Evolutionary conservation across 2,797 vertebrate genomes (phyloP), one percentile per base, ranked within the genome.

Genomic region (Oreortyx pictus): DNA sequence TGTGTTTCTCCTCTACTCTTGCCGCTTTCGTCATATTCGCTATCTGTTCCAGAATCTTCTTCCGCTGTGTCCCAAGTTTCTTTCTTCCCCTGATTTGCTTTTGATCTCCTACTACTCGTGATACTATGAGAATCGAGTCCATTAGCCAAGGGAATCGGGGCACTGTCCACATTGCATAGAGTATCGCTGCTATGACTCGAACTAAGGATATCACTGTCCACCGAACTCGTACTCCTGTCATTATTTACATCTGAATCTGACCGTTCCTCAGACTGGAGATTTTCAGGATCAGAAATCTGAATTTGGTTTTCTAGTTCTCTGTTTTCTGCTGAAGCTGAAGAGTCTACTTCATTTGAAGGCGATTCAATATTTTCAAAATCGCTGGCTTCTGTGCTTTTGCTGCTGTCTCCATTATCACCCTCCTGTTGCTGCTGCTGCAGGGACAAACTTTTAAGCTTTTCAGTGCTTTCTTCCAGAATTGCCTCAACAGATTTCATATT

Each of bases 171-270:
- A 1, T 99, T 99, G 96, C 99, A 99, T 92, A 99, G 96, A 3
- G 99, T 99, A 95, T 99, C 99, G 46, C 99, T 99, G 95, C 99
- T 99, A 89, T 99, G 99, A 96, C 99, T 99, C 86, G 99, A 99
- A 98, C 99, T 99, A 85, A 99, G 98, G 96, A 99, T 99, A 84
- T 99, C 99, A 16, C 99, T 99, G 98, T 99, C 99, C 97, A 99
- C 99, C 0, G 99, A 99, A 95, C 99, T 99, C 6, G 99, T 99
- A 92, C 99, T 99, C 96, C 99, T 98, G 97, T 99, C 99, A 3
- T 99, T 99, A 96, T 99, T 99, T 86, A 99, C 98, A 62, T 99
- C 99, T 0, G 99, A 99, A 97, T 99, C 99, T 0, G 99, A 99
- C 11, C 99, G 98, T 88, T 99, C 99, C 96, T 99, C 99, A 0